These are phyloP conservation scores for Heliconius sara DNA, from an alignment of 2,888 invertebrate species.

Conservation along the genomic window DNA sequence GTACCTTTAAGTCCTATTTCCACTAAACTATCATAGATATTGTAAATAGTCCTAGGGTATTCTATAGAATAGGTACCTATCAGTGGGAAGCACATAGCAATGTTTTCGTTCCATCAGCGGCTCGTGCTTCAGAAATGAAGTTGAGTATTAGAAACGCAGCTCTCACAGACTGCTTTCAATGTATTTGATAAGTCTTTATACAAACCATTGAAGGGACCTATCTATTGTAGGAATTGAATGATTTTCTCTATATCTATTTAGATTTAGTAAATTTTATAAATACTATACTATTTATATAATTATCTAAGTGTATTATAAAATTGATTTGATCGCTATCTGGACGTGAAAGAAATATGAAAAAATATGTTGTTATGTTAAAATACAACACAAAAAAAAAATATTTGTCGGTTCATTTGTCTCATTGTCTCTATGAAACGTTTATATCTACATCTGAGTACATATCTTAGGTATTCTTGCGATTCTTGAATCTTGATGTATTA, in stretches of 20 bases:
- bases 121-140: slow-evolving; percentile 78
- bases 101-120: slow-evolving; percentile 82
- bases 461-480: no score
- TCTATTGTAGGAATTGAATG: not conserved
- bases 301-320: no score
- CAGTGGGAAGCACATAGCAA: slow-evolving; percentile 61
- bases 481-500: no score
- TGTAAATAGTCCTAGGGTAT: slow-evolving; percentile 30
- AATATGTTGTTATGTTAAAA: no score
- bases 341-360: no score
- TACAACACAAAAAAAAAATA: no score
- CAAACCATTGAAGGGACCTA: slow-evolving; percentile 16
- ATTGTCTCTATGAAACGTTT: no score
- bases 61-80: slow-evolving; percentile 17
- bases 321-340: no score
- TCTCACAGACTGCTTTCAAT: slow-evolving; percentile 71
- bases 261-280: slow-evolving; percentile 35
- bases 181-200: slow-evolving; percentile 60
- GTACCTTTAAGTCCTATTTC: not conserved
- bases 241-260: not conserved
- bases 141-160: slow-evolving; percentile 77
- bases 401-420: no score
- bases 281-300: no score
- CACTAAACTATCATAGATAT: slow-evolving; percentile 10
- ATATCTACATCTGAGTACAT: no score